A percentile compares a stretch with the other conserved stretches of the same genome.
Conservation (phyloP, 2,113 vertebrate species). For the Tinamus guttatus region DNA sequence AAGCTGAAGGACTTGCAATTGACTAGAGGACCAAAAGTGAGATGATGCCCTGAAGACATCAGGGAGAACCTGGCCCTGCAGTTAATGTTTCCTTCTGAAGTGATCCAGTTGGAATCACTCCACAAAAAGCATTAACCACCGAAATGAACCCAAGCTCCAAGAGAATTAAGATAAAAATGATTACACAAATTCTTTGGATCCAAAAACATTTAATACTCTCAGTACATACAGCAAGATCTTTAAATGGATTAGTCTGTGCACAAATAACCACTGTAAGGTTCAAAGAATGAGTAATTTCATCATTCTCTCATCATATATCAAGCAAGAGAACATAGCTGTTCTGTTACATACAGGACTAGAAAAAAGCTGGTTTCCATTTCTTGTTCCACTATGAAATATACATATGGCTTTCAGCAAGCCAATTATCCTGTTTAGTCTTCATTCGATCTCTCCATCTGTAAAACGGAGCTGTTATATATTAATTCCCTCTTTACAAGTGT, state of each 20-base stretch:
- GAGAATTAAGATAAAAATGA: not conserved
- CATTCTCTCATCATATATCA: not conserved
- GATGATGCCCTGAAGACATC: not conserved
- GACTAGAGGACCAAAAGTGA: not conserved
- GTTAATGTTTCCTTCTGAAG: not conserved
- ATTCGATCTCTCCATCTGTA: conserved; percentile 19
- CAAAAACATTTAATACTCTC: not conserved
- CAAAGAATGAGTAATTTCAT: not conserved
- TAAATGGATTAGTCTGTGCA: not conserved
- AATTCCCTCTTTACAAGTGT: conserved; percentile 28
- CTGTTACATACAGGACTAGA: not conserved
- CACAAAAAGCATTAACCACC: not conserved
- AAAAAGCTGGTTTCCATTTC: not conserved
- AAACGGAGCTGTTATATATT: not conserved
- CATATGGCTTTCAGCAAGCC: conserved; percentile 23
- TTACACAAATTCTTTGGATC: not conserved
- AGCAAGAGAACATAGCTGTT: not conserved
- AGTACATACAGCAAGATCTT: not conserved
- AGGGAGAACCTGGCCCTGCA: not conserved
- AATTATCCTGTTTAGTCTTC: conserved; percentile 40
- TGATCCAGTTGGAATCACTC: not conserved
- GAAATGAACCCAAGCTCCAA: not conserved
- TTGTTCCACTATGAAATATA: conserved; percentile 35
- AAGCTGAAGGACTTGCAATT: accelerated
- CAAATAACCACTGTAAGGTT: not conserved